Base-by-base conservation (phyloP, 2,888 invertebrate genomes). In the Nomada hirtipes region DNA sequence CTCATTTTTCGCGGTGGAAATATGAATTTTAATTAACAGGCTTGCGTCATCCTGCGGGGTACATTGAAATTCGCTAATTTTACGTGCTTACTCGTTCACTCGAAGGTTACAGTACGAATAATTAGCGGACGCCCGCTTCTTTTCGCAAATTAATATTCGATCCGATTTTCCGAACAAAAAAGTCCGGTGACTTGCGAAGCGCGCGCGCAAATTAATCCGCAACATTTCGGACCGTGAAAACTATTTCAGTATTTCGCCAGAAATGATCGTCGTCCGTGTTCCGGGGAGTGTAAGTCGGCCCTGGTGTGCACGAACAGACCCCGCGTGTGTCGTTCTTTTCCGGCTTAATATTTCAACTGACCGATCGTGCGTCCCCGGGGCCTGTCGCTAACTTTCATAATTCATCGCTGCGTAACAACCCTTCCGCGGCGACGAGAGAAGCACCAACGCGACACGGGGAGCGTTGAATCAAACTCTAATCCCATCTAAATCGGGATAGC, bases 341-440 rank as follows among this genome's bases (percentile, higher is more conserved):
- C 52, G 44, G 52, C 70, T 73, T 61, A 78, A 76, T 83, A 77
- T 78, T 74, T 79, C 74, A 47, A 69, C 74, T 83, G 87, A 88
- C 78, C 88, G 85, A 88, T 88, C 78, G 85, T 47, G 36, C 67
- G 42, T 73, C 85, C 75, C 79, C 50, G 44, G 73, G 47, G 81
- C 53, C 68, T 63, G 76, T 73, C 84, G 73, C 74, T 78, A 88
- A 89, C 85, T 89, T 89, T 87, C 65, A 82, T 86, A 80, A 86
- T 89, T 89, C 86, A 89, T 90, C 85, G 47, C 20, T 11, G 65
- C 59, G 55, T 18, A 47, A 55, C 70, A 84, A 53, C 74, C 76
- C 80, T 65, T 70, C 29, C 59, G 23, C 10, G 59, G 29, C 44
- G 47, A 18, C 7, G 18, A 4, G 71, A 10, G 20, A 23, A 36